Evolutionary conservation across 2,113 vertebrate species (phyloP).

Genomic region (Lampris megalopsis): DNA sequence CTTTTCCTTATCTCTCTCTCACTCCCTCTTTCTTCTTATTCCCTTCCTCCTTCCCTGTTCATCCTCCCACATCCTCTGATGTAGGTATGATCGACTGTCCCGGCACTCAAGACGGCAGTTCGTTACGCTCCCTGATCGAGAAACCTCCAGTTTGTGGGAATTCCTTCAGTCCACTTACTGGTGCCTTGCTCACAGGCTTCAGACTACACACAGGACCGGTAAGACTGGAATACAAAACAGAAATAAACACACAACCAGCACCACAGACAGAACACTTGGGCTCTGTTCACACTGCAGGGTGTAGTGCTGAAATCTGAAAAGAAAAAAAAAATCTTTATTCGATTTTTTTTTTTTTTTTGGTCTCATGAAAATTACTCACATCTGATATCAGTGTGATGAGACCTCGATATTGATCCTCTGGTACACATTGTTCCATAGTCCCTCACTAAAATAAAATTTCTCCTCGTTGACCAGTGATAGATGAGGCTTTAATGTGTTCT

Average conservation of each 20-base stretch:
- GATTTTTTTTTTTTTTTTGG: no score
- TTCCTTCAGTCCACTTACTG: conserved; percentile 94
- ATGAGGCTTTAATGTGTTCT: not conserved
- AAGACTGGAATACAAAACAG: conserved; percentile 46
- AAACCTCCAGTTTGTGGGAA: conserved; percentile 95
- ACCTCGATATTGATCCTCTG: no score
- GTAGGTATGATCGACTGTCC: conserved; percentile 95
- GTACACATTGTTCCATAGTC: no score
- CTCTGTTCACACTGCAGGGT: not conserved
- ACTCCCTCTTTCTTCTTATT: not conserved
- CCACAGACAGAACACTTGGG: not conserved
- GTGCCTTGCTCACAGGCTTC: conserved; percentile 94
- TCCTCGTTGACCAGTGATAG: not conserved
- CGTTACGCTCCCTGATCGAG: conserved; percentile 94
- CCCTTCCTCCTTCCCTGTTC: not conserved
- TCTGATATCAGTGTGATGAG: no score
- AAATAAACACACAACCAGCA: not conserved
- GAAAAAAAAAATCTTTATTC: no score
- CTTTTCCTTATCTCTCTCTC: not conserved
- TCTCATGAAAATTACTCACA: no score
- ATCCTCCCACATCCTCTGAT: not conserved
- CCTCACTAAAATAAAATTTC: not conserved
- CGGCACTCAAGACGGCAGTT: conserved; percentile 94
- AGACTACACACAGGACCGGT: conserved; percentile 96
- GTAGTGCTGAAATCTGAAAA: no score